phyloP scores from a whole-genome alignment of 2,797 vertebrate genomes.

The Chrosomus eos region DNA sequence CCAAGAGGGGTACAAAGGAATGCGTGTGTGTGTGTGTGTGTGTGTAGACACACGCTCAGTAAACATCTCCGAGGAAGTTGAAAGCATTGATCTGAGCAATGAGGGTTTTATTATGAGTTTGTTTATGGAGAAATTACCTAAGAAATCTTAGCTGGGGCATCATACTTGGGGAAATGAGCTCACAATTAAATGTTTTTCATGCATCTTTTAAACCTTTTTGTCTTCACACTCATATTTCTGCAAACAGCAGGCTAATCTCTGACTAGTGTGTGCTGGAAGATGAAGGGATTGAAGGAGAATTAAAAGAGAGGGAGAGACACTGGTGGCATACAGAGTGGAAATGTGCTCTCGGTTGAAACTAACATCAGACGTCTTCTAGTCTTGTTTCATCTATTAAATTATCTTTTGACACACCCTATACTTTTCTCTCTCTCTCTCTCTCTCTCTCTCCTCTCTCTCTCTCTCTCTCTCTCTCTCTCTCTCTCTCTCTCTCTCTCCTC shows the following conservation, averaged over 20 bases:
- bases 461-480: not conserved
- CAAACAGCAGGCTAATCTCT: not conserved
- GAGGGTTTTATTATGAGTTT: constrained; percentile 17
- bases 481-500: not conserved
- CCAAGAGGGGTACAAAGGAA: constrained; percentile 22
- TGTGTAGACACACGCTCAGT: not conserved
- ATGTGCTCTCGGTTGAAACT: constrained; percentile 18
- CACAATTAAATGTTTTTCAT: not conserved
- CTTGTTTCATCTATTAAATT: constrained; percentile 40
- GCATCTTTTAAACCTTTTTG: constrained; percentile 7
- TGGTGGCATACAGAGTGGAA: constrained; percentile 23
- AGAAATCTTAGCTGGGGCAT: not conserved
- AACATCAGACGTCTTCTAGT: constrained; percentile 2
- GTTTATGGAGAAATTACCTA: not conserved
- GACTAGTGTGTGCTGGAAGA: constrained; percentile 2
- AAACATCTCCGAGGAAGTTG: constrained; percentile 24
- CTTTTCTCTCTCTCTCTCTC: not conserved
- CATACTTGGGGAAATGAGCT: not conserved
- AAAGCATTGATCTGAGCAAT: constrained; percentile 17
- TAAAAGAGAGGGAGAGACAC: constrained; percentile 12
- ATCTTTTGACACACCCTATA: constrained; percentile 17
- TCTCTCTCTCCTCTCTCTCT: not conserved
- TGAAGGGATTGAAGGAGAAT: constrained; percentile 10
- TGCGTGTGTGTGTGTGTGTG: not conserved
- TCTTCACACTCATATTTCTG: not conserved